phyloP scores from a whole-genome alignment of 2,797 vertebrate genomes.

The Nasua narica region DNA sequence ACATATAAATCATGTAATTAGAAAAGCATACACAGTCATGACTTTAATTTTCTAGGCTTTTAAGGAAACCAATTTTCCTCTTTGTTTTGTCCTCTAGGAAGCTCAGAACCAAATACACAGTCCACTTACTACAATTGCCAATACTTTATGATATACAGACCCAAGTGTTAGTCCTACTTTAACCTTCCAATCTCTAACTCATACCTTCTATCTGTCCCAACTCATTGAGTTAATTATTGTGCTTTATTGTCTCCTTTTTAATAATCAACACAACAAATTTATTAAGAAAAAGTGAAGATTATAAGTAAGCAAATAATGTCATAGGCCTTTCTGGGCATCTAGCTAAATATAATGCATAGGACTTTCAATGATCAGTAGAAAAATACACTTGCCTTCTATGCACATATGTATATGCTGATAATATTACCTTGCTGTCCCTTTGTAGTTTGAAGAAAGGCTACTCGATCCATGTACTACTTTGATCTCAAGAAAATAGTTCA shows the following conservation, averaged over 20 bases:
- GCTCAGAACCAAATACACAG: not conserved
- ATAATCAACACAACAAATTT: not conserved
- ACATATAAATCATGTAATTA: not conserved
- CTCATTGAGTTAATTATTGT: not conserved
- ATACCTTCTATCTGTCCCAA: not conserved
- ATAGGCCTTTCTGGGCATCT: not conserved
- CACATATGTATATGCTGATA: not conserved
- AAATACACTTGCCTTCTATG: not conserved
- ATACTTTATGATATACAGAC: not conserved
- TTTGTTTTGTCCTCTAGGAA: conserved; percentile 1
- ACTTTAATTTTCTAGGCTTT: not conserved
- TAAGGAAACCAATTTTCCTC: not conserved
- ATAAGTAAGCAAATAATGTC: not conserved
- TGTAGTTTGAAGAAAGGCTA: not conserved
- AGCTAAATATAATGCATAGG: not conserved
- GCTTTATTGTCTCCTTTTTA: not conserved
- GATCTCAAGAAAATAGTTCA: not conserved
- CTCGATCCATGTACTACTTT: not conserved
- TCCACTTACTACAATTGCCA: not conserved
- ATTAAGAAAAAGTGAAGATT: not conserved
- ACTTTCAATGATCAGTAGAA: not conserved
- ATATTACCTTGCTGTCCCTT: not conserved
- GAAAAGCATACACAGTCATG: not conserved
- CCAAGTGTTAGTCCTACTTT: not conserved
- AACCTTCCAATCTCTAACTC: not conserved